Evolutionary conservation across 2,888 invertebrate species (phyloP), one percentile per base, ranked within the genome.

Genomic region (Netelia inedita): DNA sequence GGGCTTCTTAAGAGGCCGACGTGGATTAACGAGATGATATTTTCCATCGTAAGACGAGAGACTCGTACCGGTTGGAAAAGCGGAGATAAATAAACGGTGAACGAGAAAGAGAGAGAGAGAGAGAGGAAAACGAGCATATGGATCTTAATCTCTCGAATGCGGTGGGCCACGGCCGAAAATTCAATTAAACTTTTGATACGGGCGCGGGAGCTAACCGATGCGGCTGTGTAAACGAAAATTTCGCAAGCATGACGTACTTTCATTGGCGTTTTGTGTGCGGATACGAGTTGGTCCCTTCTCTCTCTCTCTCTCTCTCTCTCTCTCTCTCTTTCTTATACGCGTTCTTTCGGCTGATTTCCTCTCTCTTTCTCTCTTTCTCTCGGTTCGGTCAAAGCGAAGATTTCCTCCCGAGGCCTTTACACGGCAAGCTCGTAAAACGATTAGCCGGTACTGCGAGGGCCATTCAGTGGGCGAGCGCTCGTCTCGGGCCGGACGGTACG

Each of bases 161-260:
- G 84, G 88, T 86, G 86, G 88, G 88, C 90, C 89, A 88, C 88
- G 91, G 92, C 87, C 93, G 91, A 91, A 91, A 92, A 93, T 93
- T 93, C 93, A 93, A 93, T 93, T 93, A 93, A 93, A 93, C 91
- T 93, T 93, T 93, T 92, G 93, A 93, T 93, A 93, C 93, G 93
- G 93, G 92, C 91, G 79, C 83, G 82, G 16, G 73, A 55, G 81
- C 71, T 53, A 84, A 73, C 50, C 66, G 81, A 61, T 79, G 84
- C 93, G 93, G 93, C 93, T 93, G 93, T 92, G 93, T 92, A 93
- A 93, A 93, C 93, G 90, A 92, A 93, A 93, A 93, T 93, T 93
- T 93, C 90, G 93, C 93, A 92, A 92, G 93, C 90, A 92, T 90
- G 92, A 91, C 88, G 91, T 92, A 92, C 90, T 92, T 92, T 93